These are phyloP conservation scores for Tipula vernalis DNA, from an alignment of 2,888 invertebrate genomes.

Conservation along the genomic window DNA sequence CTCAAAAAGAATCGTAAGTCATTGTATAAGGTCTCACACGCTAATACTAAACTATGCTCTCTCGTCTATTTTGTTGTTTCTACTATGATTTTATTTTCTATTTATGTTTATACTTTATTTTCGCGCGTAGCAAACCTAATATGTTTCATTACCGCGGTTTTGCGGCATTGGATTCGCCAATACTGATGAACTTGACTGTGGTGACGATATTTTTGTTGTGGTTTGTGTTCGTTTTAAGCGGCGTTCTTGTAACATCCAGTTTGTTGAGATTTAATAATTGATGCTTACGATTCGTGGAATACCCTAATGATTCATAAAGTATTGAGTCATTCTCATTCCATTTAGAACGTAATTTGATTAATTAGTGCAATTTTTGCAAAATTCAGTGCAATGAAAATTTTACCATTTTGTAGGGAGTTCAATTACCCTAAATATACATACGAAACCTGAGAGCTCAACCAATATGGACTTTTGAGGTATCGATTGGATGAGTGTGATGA, in stretches of 20 bases:
- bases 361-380: background rate
- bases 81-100: background rate
- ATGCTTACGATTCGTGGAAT: background rate
- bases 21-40: background rate
- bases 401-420: background rate
- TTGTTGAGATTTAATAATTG: background rate
- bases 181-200: background rate
- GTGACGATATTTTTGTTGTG: background rate
- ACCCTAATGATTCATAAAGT: background rate
- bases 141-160: background rate
- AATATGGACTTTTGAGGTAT: no score
- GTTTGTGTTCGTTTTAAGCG: background rate
- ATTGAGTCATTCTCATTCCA: background rate
- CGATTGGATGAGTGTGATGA: no score
- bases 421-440: no score
- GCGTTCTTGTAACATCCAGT: background rate
- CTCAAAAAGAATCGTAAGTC: conserved; percentile 6
- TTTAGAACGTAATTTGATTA: background rate
- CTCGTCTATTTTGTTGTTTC: background rate
- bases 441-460: no score
- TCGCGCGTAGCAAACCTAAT: background rate
- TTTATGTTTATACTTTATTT: background rate
- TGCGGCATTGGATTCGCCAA: background rate
- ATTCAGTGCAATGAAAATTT: no score
- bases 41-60: background rate